phyloP scores from a whole-genome alignment of 1,140 invertebrate genomes.

The Tachypleus tridentatus region DNA sequence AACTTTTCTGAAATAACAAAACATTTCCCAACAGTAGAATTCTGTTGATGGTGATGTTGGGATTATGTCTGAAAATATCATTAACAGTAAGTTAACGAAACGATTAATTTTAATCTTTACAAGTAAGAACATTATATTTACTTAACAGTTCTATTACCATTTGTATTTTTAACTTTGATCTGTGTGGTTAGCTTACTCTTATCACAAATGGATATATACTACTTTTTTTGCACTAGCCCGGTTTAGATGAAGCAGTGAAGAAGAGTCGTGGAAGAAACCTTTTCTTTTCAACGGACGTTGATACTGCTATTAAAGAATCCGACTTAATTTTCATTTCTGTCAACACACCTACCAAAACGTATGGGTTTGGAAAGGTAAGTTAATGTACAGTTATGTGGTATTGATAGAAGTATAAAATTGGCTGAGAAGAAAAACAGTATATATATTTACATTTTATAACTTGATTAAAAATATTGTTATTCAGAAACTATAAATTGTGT shows the following conservation, averaged over 20 bases:
- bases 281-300: conserved; percentile 90
- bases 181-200: too few relatives aligned
- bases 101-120: neutral
- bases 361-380: conserved; percentile 76
- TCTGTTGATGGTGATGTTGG: too few relatives aligned
- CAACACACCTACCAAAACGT: conserved; percentile 98
- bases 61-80: too few relatives aligned
- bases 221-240: conserved; percentile 53
- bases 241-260: conserved; percentile 80
- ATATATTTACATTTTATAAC: too few relatives aligned
- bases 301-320: conserved; percentile 75
- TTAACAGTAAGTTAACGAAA: too few relatives aligned
- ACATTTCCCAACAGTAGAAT: too few relatives aligned
- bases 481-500: too few relatives aligned
- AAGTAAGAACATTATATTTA: neutral
- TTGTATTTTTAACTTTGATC: neutral
- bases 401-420: too few relatives aligned
- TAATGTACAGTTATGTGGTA: too few relatives aligned
- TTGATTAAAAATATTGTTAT: too few relatives aligned
- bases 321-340: conserved; percentile 99
- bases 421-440: too few relatives aligned
- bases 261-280: conserved; percentile 77
- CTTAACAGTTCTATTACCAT: neutral
- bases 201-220: neutral
- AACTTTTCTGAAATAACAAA: too few relatives aligned